These are phyloP conservation scores for Ptychadena robeensis DNA, from an alignment of 2,797 vertebrate species.

Conservation along the genomic window DNA sequence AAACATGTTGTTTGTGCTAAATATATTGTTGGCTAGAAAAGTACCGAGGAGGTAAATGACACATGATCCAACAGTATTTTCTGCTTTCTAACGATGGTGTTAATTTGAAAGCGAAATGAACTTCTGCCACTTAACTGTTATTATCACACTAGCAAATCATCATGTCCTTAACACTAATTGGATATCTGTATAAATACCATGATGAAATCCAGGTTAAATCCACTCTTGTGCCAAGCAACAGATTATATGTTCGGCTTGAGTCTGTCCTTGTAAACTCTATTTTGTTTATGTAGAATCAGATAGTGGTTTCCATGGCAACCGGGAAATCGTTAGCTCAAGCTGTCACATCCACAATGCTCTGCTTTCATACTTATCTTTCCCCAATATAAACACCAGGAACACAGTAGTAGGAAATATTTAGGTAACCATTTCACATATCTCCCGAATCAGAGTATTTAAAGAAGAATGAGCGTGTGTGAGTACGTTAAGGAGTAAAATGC, in stretches of 20 bases:
- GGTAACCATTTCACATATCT: slow-evolving; percentile 4
- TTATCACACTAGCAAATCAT: slow-evolving; percentile 11
- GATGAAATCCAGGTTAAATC: slow-evolving; percentile 22
- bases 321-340: slow-evolving; percentile 49
- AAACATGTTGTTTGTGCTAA: slow-evolving; percentile 14
- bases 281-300: slow-evolving; percentile 57
- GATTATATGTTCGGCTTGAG: slow-evolving; percentile 28
- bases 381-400: slow-evolving; percentile 31
- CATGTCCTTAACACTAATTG: not conserved
- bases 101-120: not conserved
- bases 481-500: not conserved
- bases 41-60: not conserved
- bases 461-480: not conserved
- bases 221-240: slow-evolving; percentile 31
- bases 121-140: not conserved
- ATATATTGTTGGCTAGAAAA: not conserved
- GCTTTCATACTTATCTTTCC: slow-evolving; percentile 51
- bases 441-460: not conserved
- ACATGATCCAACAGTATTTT: not conserved
- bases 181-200: slow-evolving; percentile 2
- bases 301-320: slow-evolving; percentile 51
- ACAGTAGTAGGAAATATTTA: slow-evolving; percentile 16
- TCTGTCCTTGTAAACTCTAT: slow-evolving; percentile 45
- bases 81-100: not conserved
- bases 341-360: slow-evolving; percentile 45